Conservation (phyloP, 2,888 invertebrate genomes). For the Incurvaria masculella region DNA sequence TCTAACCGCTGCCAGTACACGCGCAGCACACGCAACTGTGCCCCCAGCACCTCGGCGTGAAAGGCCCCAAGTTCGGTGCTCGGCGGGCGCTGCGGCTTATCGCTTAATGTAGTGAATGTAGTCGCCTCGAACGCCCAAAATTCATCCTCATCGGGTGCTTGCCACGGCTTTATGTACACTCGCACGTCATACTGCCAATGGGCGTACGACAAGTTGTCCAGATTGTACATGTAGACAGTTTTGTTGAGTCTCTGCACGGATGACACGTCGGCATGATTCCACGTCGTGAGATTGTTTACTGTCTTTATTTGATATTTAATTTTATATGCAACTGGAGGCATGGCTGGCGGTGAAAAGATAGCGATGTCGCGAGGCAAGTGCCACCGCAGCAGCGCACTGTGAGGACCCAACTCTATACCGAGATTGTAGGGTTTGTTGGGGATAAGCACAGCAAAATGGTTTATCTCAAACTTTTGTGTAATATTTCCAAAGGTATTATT, state of each 20-base stretch:
- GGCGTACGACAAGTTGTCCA: constrained; percentile 61
- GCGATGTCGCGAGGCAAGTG: constrained; percentile 33
- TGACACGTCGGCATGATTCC: constrained; percentile 39
- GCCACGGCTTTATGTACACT: constrained; percentile 61
- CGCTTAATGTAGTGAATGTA: constrained; percentile 59
- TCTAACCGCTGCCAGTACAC: constrained; percentile 79
- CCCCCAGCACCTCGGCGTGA: too few relatives aligned
- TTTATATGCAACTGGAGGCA: constrained; percentile 39
- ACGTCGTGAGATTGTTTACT: constrained; percentile 38
- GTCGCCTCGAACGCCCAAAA: constrained; percentile 69
- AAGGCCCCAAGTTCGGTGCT: constrained; percentile 71
- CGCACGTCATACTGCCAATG: constrained; percentile 69
- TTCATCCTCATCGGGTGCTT: constrained; percentile 45
- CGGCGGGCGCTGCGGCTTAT: constrained; percentile 64
- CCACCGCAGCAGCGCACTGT: constrained; percentile 40
- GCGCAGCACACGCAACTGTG: constrained; percentile 53
- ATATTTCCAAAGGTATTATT: constrained; percentile 60
- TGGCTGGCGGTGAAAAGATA: constrained; percentile 31
- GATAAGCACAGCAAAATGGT: constrained; percentile 54
- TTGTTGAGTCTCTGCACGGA: constrained; percentile 31
- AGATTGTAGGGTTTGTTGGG: constrained; percentile 33
- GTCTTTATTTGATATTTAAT: constrained; percentile 49
- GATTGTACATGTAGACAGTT: constrained; percentile 32
- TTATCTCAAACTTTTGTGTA: constrained; percentile 48
- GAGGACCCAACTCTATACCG: constrained; percentile 25